Base-by-base conservation (phyloP, 2,797 vertebrate genomes). In the Aldrovandia affinis region DNA sequence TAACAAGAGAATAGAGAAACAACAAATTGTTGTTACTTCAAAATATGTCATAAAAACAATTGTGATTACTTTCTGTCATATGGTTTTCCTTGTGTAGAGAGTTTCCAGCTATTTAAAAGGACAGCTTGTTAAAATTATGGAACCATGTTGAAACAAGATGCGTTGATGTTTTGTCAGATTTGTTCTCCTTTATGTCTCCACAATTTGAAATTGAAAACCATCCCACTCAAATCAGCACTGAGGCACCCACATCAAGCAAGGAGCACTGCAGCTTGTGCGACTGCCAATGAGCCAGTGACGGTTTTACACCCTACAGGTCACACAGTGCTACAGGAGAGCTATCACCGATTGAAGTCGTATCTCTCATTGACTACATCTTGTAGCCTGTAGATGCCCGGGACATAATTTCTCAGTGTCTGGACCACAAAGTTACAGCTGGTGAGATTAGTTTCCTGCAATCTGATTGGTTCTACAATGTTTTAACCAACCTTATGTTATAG, bases 11-110 rank as follows among this genome's bases (percentile, higher is more conserved):
- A 70, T 70, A 39, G 68, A 39, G 68, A 39, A 30, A 39, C 68
- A 36, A 70, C 39, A 70, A 36, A 70, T 70, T 70, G 68, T 39
- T 70, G 68, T 70, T 33, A 70, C 68, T 70, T 70, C 68, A 39
- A 33, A 70, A 70, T 5, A 50, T 70, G 68, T 39, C 68, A 36
- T 70, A 36, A 65, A 65, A 65, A 68, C 5, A 18, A 5, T 36
- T 28, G 28, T 14, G 33, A 70, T 39, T 70, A 15, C 68, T 70
- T 22, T 15, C 39, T 70, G 68, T 70, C 68, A 39, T 30, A 39
- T 30, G 3, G 36, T 39, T 47, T 73, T 75, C 4, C 22, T 47
- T 10, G 7, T 75, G 20, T 44, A 20, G 25, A 47, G 6, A 7
- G 42, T 22, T n/a, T 70, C 33, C 33, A 3, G 6, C 30, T 10